phyloP scores from a whole-genome alignment of 2,888 invertebrate species.

The Frankliniella intonsa region DNA sequence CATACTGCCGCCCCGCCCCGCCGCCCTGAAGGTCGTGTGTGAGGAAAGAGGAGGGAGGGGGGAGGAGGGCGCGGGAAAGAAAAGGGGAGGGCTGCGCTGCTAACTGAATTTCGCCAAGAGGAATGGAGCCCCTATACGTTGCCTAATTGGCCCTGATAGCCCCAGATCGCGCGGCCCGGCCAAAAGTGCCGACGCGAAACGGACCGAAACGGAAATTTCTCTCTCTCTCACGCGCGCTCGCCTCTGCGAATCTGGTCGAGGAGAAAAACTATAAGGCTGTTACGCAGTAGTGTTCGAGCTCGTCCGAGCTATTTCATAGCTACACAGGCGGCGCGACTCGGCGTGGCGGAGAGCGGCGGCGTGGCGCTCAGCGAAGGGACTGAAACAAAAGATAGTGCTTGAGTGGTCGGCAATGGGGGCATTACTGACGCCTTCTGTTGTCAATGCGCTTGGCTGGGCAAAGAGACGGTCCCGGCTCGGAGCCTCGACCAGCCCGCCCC shows the following conservation, averaged over 20 bases:
- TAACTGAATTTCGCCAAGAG: constrained; percentile 6
- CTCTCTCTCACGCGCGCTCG: too few species aligned
- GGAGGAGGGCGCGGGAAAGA: background rate
- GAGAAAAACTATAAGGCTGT: too few species aligned
- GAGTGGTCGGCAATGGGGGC: constrained; percentile 18
- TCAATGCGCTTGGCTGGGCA: background rate
- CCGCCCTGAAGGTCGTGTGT: background rate
- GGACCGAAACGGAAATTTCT: too few species aligned
- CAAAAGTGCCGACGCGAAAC: background rate
- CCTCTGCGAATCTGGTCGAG: too few species aligned
- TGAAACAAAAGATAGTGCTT: constrained; percentile 20
- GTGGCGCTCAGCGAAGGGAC: background rate
- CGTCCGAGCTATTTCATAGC: background rate
- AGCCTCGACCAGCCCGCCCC: too few species aligned
- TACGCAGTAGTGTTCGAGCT: too few species aligned
- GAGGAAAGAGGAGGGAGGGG: background rate
- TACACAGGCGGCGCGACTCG: background rate
- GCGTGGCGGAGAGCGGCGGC: background rate
- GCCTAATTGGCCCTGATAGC: constrained; percentile 6
- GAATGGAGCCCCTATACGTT: background rate
- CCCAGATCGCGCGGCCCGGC: background rate
- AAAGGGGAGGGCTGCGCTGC: background rate
- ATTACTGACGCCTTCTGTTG: constrained; percentile 21
- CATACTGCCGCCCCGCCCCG: too few species aligned
- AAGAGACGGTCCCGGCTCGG: background rate